Evolutionary conservation across 2,113 vertebrate species (phyloP), one percentile per base, ranked within the genome.

Genomic region (Lucifuga dentata): DNA sequence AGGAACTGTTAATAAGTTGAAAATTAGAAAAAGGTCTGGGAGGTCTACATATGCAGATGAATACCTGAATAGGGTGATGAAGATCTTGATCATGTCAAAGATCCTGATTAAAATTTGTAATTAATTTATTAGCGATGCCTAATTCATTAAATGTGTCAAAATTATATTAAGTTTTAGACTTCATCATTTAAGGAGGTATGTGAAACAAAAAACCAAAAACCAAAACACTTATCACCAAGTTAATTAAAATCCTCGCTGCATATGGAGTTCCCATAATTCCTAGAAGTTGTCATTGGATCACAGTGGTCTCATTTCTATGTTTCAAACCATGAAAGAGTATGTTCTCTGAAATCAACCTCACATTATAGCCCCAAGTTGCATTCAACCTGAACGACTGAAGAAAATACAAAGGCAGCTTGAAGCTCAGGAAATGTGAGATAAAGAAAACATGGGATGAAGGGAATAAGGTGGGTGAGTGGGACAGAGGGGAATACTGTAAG

Each of bases 191-290:
- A n/a, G n/a, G n/a, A n/a, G n/a, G n/a, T n/a, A n/a, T n/a, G n/a
- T n/a, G n/a, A n/a, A n/a, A 7, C 26, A 29, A 29, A 29, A 29
- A 29, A 61, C 46, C 32, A 16, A 35, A 35, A 67, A 58, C 56
- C 74, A 83, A 61, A 60, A 9, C 51, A 20, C 36, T 73, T 69
- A 66, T 44, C 41, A 21, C 35, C 29, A 62, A 71, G 61, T 77
- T 80, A 62, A 82, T 85, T 85, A 72, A 80, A 86, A 53, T 62
- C 52, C 73, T 55, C 53, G 53, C 67, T 67, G 49, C 55, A 73
- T 64, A 71, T 70, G 57, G 32, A 69, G 55, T 49, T 50, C 57
- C 70, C 67, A 76, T 55, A 56, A 73, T 71, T 74, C 69, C 51
- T 58, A 24, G 24, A 62, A 59, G 58, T 76, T 62, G 49, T 73